These are phyloP conservation scores for Leuctra nigra DNA, from an alignment of 2,888 invertebrate species.

Conservation along the genomic window DNA sequence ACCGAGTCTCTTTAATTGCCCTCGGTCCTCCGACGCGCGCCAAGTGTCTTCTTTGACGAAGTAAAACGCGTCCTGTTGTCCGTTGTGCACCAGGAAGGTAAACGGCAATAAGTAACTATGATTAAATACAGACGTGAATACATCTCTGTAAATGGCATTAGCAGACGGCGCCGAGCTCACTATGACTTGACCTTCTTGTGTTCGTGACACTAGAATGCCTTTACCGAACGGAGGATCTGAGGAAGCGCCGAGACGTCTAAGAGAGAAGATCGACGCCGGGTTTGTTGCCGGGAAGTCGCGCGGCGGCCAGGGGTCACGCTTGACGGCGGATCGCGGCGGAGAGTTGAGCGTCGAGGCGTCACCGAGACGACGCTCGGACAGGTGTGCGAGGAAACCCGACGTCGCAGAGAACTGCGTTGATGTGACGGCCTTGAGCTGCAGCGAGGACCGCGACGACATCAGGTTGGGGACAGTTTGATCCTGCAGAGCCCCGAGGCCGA, in stretches of 20 bases:
- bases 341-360: slow-evolving; percentile 44
- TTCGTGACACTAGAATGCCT: slow-evolving; percentile 72
- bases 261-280: slow-evolving; percentile 39
- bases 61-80: slow-evolving; percentile 87
- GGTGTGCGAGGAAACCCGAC: slow-evolving; percentile 77
- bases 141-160: slow-evolving; percentile 84
- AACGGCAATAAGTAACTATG: slow-evolving; percentile 81
- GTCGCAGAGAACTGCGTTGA: slow-evolving; percentile 54
- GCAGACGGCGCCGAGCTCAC: slow-evolving; percentile 78
- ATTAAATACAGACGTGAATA: slow-evolving; percentile 89
- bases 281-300: slow-evolving; percentile 61
- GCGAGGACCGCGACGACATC: slow-evolving; percentile 22
- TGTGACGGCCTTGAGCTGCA: slow-evolving; percentile 21
- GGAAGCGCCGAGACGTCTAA: slow-evolving; percentile 53
- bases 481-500: slow-evolving; percentile 34
- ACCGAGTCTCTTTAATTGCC: slow-evolving; percentile 80
- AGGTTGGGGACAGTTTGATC: slow-evolving; percentile 23
- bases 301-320: slow-evolving; percentile 60
- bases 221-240: slow-evolving; percentile 83
- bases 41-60: slow-evolving; percentile 89
- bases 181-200: slow-evolving; percentile 69
- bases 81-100: slow-evolving; percentile 80
- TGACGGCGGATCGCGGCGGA: slow-evolving; percentile 71
- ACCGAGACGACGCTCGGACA: slow-evolving; percentile 70
- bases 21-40: slow-evolving; percentile 83